These are phyloP conservation scores for Drosophila kuntzei DNA, from an alignment of 2,888 invertebrate species.

Conservation along the genomic window DNA sequence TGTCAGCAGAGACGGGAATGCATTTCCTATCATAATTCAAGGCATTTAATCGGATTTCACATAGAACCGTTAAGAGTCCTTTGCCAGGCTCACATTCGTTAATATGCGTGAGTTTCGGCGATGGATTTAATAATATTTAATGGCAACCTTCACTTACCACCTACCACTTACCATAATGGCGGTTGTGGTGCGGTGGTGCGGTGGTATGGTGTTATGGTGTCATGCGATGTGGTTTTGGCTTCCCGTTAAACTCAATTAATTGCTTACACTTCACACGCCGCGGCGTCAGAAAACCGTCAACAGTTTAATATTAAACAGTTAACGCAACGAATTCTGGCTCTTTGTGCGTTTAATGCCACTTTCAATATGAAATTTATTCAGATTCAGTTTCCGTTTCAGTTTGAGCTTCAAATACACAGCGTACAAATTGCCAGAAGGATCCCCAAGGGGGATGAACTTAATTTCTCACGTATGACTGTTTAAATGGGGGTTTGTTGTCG, in stretches of 20 bases:
- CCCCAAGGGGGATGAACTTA: constrained; percentile 38
- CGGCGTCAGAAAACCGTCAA: constrained; percentile 42
- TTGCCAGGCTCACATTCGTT: constrained; percentile 26
- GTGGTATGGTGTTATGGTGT: background rate
- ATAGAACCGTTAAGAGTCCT: constrained; percentile 10
- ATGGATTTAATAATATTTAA: constrained; percentile 70
- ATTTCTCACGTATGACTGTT: constrained; percentile 77
- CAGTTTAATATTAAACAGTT: constrained; percentile 16
- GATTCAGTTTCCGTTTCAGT: constrained; percentile 6
- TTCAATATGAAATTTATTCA: constrained; percentile 30
- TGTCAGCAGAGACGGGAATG: constrained; percentile 32
- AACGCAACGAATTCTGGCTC: constrained; percentile 1
- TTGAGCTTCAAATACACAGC: background rate
- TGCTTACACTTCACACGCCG: constrained; percentile 45
- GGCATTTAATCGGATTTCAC: constrained; percentile 72
- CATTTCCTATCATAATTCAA: constrained; percentile 59
- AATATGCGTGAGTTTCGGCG: constrained; percentile 38
- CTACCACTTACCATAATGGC: constrained; percentile 57
- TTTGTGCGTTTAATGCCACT: constrained; percentile 57
- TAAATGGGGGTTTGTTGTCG: constrained; percentile 63
- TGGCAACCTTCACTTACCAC: constrained; percentile 39
- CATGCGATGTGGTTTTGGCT: constrained; percentile 35
- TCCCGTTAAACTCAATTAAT: constrained; percentile 62
- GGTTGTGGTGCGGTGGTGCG: constrained; percentile 12
- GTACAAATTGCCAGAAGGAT: background rate